A percentile compares a stretch with the other conserved stretches of the same genome.
phyloP scores from a whole-genome alignment of 2,888 invertebrate species.

The Catocala fraxini region DNA sequence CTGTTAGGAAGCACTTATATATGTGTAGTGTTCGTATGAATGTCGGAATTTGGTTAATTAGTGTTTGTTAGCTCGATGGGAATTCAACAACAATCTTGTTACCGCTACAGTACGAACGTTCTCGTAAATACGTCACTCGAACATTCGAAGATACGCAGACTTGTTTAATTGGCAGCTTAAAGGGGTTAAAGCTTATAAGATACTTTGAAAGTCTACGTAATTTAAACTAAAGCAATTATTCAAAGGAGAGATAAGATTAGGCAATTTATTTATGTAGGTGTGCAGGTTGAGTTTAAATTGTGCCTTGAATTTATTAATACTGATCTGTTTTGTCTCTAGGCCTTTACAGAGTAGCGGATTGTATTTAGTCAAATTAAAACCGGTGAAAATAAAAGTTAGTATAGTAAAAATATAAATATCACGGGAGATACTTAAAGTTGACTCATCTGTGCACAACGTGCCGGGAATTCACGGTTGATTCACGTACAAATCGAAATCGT shows the following conservation, averaged over 20 bases:
- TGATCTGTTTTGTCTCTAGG: no score
- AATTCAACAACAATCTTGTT: constrained; percentile 34
- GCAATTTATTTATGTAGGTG: background rate
- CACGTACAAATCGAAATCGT: no score
- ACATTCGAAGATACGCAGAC: background rate
- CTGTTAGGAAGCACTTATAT: constrained; percentile 16
- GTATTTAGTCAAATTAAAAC: no score
- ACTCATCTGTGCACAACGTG: no score
- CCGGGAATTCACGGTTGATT: no score
- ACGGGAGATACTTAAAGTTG: no score
- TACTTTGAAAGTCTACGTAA: background rate
- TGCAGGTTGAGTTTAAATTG: background rate
- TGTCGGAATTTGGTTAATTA: constrained; percentile 42
- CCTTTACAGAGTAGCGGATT: no score
- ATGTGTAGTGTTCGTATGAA: constrained; percentile 26
- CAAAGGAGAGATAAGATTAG: constrained; percentile 3
- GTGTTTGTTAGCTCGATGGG: constrained; percentile 33
- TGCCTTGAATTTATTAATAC: background rate
- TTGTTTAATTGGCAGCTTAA: constrained; percentile 4
- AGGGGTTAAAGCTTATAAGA: background rate
- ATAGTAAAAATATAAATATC: no score
- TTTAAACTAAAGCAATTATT: constrained; percentile 8
- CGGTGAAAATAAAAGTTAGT: no score
- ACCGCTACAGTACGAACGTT: background rate
- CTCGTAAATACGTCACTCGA: background rate